Evolutionary conservation across 2,888 invertebrate species (phyloP).

Genomic region (Sesia apiformis): DNA sequence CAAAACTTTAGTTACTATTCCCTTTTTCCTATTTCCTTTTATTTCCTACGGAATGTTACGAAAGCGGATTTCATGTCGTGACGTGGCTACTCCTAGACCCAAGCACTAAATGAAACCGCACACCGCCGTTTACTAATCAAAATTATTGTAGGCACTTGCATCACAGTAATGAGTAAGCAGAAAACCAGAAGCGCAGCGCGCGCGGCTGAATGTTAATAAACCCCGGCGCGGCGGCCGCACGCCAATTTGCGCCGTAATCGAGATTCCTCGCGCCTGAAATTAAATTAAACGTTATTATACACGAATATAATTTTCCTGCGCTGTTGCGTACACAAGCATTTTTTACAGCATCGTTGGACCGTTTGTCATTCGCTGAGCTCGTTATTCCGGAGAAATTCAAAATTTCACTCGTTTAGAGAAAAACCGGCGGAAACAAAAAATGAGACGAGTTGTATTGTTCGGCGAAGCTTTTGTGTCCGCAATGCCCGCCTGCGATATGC

Average conservation of each 20-base stretch:
- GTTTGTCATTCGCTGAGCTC: slow-evolving; percentile 12
- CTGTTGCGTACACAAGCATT: background rate
- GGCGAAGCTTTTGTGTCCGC: slow-evolving; percentile 20
- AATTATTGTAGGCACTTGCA: slow-evolving; percentile 1
- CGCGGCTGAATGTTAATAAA: slow-evolving; percentile 45
- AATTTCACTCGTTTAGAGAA: slow-evolving; percentile 17
- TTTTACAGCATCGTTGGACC: slow-evolving; percentile 6
- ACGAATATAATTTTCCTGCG: slow-evolving; percentile 19
- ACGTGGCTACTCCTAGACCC: too few relatives aligned
- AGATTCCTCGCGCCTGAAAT: slow-evolving; percentile 55
- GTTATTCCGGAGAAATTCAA: slow-evolving; percentile 14
- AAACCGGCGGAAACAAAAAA: slow-evolving; percentile 14
- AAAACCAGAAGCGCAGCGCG: slow-evolving; percentile 31
- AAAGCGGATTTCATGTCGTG: too few relatives aligned
- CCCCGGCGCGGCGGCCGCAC: slow-evolving; percentile 31
- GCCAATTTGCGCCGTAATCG: slow-evolving; percentile 59
- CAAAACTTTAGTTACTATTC: too few relatives aligned
- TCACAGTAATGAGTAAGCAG: slow-evolving; percentile 37
- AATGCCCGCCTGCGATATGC: too few relatives aligned
- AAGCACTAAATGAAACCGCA: background rate
- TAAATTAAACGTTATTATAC: slow-evolving; percentile 42
- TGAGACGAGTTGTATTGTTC: slow-evolving; percentile 15
- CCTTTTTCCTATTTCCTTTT: too few relatives aligned
- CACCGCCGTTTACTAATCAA: background rate
- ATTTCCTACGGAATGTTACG: too few relatives aligned